phyloP scores from a whole-genome alignment of 2,888 invertebrate species.

The Belgica antarctica region DNA sequence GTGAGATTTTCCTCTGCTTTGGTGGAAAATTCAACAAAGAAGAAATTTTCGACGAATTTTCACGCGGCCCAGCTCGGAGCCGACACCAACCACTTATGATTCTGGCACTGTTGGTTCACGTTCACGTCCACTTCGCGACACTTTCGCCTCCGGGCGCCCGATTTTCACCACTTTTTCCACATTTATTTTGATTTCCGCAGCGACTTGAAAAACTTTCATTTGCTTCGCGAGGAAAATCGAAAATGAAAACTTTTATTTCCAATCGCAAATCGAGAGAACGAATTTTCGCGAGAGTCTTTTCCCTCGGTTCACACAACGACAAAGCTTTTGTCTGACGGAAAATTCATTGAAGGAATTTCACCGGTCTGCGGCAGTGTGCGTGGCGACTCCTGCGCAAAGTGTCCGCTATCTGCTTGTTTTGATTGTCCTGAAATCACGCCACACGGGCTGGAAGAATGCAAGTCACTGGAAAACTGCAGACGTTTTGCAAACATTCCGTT shows the following conservation, averaged over 20 bases:
- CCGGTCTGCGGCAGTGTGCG: constrained; percentile 5
- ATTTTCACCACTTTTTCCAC: not conserved
- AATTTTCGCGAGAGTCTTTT: constrained; percentile 27
- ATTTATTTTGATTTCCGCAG: not conserved
- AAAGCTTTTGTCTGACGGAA: not conserved
- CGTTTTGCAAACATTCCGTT: not conserved
- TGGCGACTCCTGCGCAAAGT: constrained; percentile 13
- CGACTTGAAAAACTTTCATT: constrained; percentile 18
- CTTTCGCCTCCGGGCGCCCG: not conserved
- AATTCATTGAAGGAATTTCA: constrained; percentile 37
- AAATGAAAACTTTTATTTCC: constrained; percentile 37
- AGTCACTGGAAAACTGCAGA: not conserved
- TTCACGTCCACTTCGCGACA: not conserved
- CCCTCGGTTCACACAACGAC: not conserved
- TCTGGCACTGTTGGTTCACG: not conserved
- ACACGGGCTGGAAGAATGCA: not conserved
- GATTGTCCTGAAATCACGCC: constrained; percentile 1
- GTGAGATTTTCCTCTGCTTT: not conserved
- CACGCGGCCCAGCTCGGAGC: not conserved
- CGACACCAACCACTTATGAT: not conserved
- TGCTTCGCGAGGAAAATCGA: constrained; percentile 33
- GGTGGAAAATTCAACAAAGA: constrained; percentile 18
- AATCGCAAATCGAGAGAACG: constrained; percentile 25
- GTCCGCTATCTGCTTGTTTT: constrained; percentile 4
- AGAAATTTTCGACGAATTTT: not conserved